phyloP scores from a whole-genome alignment of 2,113 vertebrate species.

The Tetrax tetrax region DNA sequence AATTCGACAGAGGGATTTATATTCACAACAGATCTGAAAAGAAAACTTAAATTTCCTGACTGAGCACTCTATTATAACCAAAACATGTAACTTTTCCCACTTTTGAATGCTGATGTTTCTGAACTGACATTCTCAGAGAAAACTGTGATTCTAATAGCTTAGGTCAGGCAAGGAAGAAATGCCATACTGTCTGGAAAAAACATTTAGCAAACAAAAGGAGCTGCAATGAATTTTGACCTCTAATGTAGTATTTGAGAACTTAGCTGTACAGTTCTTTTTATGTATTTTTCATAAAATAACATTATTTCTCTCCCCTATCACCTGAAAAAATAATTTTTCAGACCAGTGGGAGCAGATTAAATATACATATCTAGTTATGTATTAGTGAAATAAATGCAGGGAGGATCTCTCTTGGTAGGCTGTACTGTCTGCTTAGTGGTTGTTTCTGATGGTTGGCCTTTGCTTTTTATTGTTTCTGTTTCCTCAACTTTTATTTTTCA shows the following conservation, averaged over 20 bases:
- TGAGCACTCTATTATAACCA: neutral
- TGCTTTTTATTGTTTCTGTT: neutral
- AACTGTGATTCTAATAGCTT: neutral
- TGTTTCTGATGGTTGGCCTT: neutral
- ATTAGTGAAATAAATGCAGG: neutral
- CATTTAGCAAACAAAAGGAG: neutral
- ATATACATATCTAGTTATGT: neutral
- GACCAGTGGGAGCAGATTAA: neutral
- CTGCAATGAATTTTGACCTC: neutral
- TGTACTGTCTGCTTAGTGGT: neutral
- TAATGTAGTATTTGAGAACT: neutral
- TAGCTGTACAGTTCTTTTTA: neutral
- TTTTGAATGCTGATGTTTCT: neutral
- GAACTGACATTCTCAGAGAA: neutral
- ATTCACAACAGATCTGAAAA: neutral
- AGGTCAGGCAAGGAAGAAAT: neutral
- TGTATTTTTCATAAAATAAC: neutral
- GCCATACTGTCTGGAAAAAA: neutral
- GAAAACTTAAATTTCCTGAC: neutral
- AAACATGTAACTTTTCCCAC: neutral
- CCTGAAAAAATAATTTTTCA: neutral
- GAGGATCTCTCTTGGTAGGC: neutral
- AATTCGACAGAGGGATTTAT: neutral
- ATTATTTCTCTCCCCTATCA: neutral
- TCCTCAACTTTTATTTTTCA: neutral